Conservation (phyloP, 92 coral and sea anemone genomes). For the Actinostola sp. region DNA sequence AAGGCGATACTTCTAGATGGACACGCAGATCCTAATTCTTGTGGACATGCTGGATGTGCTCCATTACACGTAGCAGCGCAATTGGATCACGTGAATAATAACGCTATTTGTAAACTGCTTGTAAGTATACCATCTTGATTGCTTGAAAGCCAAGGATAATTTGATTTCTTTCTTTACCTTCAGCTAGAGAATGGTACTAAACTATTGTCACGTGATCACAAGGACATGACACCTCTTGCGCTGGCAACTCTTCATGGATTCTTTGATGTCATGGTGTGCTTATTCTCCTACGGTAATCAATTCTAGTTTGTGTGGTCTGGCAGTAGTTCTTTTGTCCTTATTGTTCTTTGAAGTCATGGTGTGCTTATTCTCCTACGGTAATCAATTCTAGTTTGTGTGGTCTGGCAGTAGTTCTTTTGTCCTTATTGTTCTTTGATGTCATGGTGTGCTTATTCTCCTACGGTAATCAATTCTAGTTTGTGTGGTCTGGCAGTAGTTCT, state of each 20-base stretch:
- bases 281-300: constrained; percentile 65
- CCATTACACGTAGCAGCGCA: constrained; percentile 85
- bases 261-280: constrained; percentile 82
- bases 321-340: too few relatives aligned
- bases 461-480: constrained; percentile 24
- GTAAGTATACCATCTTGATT: constrained; percentile 25
- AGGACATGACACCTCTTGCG: constrained; percentile 84
- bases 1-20: constrained; percentile 85
- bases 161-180: neutral
- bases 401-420: neutral
- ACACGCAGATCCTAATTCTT: constrained; percentile 74
- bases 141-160: neutral
- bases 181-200: constrained; percentile 68
- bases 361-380: too few relatives aligned
- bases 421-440: neutral
- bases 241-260: constrained; percentile 84
- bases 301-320: neutral
- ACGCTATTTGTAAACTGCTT: constrained; percentile 69
- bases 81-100: constrained; percentile 76
- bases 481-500: neutral
- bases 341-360: too few relatives aligned
- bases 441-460: too few relatives aligned
- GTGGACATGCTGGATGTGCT: constrained; percentile 84
- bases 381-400: neutral
- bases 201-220: constrained; percentile 78